phyloP scores from a whole-genome alignment of 2,888 invertebrate species.

The Stratiomys singularior region DNA sequence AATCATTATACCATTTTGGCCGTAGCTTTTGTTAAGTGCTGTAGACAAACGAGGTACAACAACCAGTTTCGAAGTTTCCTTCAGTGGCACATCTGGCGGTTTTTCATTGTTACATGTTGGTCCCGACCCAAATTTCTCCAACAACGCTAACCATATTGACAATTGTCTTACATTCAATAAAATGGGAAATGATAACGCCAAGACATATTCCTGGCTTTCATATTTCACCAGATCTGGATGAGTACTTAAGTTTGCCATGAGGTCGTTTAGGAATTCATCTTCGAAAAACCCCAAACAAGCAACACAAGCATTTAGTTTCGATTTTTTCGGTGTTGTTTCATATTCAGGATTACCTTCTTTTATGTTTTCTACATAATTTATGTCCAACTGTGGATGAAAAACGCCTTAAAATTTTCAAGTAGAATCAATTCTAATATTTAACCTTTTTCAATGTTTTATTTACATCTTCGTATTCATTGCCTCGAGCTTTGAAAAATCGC shows the following conservation, averaged over 20 bases:
- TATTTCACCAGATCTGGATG: slow-evolving; percentile 69
- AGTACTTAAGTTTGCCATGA: slow-evolving; percentile 68
- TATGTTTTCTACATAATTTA: background rate
- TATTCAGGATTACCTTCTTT: background rate
- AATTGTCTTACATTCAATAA: slow-evolving; percentile 74
- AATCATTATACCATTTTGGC: slow-evolving; percentile 67
- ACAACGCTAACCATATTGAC: slow-evolving; percentile 71
- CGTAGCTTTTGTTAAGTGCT: slow-evolving; percentile 68
- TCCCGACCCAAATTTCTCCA: slow-evolving; percentile 67
- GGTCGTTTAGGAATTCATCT: slow-evolving; percentile 67
- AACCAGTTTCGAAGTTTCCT: slow-evolving; percentile 84
- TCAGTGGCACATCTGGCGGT: slow-evolving; percentile 69
- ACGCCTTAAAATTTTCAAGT: background rate
- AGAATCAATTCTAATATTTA: slow-evolving; percentile 1
- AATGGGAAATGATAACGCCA: slow-evolving; percentile 78
- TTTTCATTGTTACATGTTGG: slow-evolving; percentile 60
- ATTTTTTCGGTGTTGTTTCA: slow-evolving; percentile 64
- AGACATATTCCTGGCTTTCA: slow-evolving; percentile 73
- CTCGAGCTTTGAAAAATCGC: slow-evolving; percentile 73
- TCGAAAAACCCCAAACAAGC: slow-evolving; percentile 81
- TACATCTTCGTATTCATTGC: slow-evolving; percentile 69
- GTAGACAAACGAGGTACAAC: slow-evolving; percentile 71
- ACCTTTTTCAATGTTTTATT: slow-evolving; percentile 68
- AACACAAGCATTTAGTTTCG: slow-evolving; percentile 70
- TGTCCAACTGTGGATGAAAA: background rate